Conservation (phyloP, 2,888 invertebrate genomes). For the Epirrhoe alternata region DNA sequence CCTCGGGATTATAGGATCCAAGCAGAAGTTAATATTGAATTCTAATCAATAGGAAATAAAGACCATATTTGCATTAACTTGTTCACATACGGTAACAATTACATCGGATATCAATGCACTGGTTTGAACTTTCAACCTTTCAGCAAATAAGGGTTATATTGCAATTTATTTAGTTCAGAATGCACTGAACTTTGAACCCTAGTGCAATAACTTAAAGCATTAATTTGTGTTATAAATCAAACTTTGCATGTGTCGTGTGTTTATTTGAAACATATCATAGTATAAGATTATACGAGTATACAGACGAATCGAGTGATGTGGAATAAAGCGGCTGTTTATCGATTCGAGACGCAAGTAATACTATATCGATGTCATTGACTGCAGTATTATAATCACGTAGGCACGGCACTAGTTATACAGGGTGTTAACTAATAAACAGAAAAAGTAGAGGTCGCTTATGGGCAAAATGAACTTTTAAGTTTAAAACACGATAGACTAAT, state of each 20-base stretch:
- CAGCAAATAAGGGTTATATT: slow-evolving; percentile 28
- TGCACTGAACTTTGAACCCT: slow-evolving; percentile 35
- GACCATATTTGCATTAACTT: slow-evolving; percentile 7
- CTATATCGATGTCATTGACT: slow-evolving; percentile 69
- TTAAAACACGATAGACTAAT: no score
- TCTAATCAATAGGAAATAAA: neutral
- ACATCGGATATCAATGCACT: slow-evolving; percentile 19
- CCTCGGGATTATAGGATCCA: no score
- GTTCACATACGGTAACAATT: slow-evolving; percentile 19
- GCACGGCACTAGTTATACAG: slow-evolving; percentile 34
- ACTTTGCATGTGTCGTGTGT: slow-evolving; percentile 8
- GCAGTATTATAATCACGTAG: slow-evolving; percentile 47
- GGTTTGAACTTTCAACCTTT: slow-evolving; percentile 28
- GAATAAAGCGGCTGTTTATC: slow-evolving; percentile 44
- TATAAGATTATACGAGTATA: slow-evolving; percentile 22
- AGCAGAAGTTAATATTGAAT: neutral
- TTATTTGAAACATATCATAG: slow-evolving; percentile 13
- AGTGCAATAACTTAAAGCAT: slow-evolving; percentile 18
- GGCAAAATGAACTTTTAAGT: no score
- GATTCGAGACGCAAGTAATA: slow-evolving; percentile 58
- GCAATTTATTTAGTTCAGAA: slow-evolving; percentile 28
- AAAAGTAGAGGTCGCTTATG: neutral
- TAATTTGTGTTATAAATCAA: slow-evolving; percentile 8
- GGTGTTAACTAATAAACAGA: slow-evolving; percentile 12
- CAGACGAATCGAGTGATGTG: slow-evolving; percentile 15